These are phyloP conservation scores for Gortyna flavago DNA, from an alignment of 2,888 invertebrate species.

Conservation along the genomic window DNA sequence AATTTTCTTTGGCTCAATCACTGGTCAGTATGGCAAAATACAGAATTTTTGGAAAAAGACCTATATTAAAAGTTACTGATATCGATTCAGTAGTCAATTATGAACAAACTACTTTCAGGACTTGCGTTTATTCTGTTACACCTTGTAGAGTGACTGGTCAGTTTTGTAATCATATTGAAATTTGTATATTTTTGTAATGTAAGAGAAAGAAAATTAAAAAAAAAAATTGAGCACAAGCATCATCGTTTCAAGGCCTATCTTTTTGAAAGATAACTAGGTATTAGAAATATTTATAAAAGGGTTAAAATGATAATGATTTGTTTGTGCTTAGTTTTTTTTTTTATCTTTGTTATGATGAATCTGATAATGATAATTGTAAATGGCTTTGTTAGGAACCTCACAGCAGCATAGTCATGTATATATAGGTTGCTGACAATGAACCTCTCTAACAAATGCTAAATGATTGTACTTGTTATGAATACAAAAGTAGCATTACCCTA, in stretches of 20 bases:
- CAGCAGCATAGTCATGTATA: slow-evolving; percentile 24
- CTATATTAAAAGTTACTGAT: too few species aligned
- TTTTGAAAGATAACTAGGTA: neutral
- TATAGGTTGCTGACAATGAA: slow-evolving; percentile 53
- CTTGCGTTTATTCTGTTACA: too few species aligned
- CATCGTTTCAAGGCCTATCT: slow-evolving; percentile 1
- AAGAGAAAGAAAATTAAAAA: neutral
- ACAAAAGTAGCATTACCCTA: slow-evolving; percentile 32
- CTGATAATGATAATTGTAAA: slow-evolving; percentile 35
- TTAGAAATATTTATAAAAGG: neutral
- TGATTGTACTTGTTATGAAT: slow-evolving; percentile 44
- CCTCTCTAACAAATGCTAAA: slow-evolving; percentile 47
- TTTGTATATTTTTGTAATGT: slow-evolving; percentile 44
- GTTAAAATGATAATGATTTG: neutral
- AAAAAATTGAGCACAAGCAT: neutral
- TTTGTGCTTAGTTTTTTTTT: slow-evolving; percentile 1
- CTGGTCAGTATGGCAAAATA: too few species aligned
- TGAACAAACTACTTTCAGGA: too few species aligned
- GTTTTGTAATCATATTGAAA: slow-evolving; percentile 28
- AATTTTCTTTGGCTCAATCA: too few species aligned
- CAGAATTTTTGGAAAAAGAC: too few species aligned
- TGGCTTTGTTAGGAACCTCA: slow-evolving; percentile 27
- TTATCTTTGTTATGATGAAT: slow-evolving; percentile 36
- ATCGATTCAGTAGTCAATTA: too few species aligned
- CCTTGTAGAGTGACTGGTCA: slow-evolving; percentile 28